A percentile compares a stretch with the other conserved stretches of the same genome.
phyloP scores from a whole-genome alignment of 1,140 invertebrate species.

The Macrobrachium nipponense region DNA sequence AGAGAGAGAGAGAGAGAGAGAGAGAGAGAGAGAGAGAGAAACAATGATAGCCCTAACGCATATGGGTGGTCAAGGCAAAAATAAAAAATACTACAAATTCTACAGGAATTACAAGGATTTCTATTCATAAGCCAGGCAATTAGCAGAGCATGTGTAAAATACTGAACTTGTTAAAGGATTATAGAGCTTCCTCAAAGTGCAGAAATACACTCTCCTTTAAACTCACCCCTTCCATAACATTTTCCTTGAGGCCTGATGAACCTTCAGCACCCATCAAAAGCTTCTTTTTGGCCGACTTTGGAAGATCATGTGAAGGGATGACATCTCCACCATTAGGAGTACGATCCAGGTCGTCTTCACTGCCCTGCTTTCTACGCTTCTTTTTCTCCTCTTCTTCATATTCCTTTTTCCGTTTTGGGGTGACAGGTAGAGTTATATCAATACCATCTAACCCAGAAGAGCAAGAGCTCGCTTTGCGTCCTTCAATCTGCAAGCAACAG shows the following conservation, averaged over 20 bases:
- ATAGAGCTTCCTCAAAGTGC: neutral
- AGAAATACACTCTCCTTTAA: neutral
- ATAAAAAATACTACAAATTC: neutral
- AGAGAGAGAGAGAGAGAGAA: too few relatives aligned
- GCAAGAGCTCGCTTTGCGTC: neutral
- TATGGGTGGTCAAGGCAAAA: too few relatives aligned
- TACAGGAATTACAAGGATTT: neutral
- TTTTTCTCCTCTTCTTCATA: conserved; percentile 22
- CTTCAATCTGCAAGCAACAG: too few relatives aligned
- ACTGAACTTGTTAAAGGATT: neutral
- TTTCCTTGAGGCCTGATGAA: too few relatives aligned
- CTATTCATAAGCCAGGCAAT: neutral
- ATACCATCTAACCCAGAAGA: too few relatives aligned
- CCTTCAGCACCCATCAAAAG: conserved; percentile 30
- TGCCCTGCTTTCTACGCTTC: conserved; percentile 29
- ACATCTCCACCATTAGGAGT: neutral
- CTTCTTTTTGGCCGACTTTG: conserved; percentile 44
- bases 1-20: too few relatives aligned
- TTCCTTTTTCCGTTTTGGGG: conserved; percentile 5
- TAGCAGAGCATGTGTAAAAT: neutral
- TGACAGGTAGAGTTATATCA: neutral
- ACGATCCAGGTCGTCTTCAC: conserved; percentile 12
- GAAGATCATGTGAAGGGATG: neutral
- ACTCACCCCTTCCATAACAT: neutral
- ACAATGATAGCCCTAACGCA: too few relatives aligned